phyloP scores from a whole-genome alignment of 2,113 vertebrate species.

The Chaetodon trifascialis region DNA sequence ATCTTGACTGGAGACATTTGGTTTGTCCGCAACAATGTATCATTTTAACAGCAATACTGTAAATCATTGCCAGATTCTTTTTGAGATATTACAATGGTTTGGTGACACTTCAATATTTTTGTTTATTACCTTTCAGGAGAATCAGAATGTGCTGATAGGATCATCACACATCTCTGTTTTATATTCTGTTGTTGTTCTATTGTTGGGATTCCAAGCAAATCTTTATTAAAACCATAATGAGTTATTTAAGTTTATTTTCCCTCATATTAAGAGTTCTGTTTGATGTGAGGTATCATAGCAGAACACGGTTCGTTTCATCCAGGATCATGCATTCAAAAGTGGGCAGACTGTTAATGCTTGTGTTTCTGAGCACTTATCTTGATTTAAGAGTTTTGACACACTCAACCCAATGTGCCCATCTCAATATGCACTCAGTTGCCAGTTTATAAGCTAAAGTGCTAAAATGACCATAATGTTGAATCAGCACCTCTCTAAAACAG shows the following conservation, averaged over 20 bases:
- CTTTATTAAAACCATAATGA: not conserved
- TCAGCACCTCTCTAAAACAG: not conserved
- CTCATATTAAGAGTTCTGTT: too few species aligned
- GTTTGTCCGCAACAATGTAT: too few species aligned
- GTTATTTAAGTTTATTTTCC: not conserved
- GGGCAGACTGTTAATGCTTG: not conserved
- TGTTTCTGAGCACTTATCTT: not conserved
- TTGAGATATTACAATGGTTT: not conserved
- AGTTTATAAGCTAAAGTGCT: not conserved
- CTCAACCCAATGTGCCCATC: not conserved
- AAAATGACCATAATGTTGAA: not conserved
- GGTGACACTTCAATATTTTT: not conserved
- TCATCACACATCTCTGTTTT: not conserved
- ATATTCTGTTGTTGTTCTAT: not conserved
- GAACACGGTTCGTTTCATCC: not conserved
- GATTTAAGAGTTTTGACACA: not conserved
- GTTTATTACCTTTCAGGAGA: not conserved
- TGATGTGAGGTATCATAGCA: not conserved
- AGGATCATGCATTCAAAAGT: not conserved
- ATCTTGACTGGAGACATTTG: too few species aligned
- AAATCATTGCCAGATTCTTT: not conserved
- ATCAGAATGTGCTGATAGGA: not conserved
- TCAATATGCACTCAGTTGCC: not conserved
- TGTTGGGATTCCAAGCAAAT: not conserved
- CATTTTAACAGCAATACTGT: not conserved